Percentiles rank a stretch among this genome's conserved stretches.
Evolutionary conservation across 2,113 vertebrate species (phyloP).

Genomic region (Gallinago media): DNA sequence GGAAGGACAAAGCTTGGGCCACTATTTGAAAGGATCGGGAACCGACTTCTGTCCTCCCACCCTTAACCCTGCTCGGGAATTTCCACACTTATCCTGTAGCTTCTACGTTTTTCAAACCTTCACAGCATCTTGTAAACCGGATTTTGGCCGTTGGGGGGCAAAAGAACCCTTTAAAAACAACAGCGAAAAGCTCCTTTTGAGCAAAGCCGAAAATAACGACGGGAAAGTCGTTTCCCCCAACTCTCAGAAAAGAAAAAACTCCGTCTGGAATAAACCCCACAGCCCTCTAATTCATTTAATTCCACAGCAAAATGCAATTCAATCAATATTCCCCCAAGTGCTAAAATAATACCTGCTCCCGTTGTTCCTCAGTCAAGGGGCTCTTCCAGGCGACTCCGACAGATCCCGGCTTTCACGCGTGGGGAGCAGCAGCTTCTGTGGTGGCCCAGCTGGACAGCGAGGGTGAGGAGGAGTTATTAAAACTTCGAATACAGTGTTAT

Average conservation of each 20-base stretch:
- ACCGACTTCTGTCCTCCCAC: background rate
- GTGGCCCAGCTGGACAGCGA: background rate
- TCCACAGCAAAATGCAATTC: background rate
- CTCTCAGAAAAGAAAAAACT: background rate
- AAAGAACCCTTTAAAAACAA: background rate
- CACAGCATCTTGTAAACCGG: background rate
- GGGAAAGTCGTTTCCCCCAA: background rate
- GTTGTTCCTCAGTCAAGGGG: background rate
- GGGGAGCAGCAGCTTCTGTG: background rate
- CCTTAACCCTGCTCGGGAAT: rapidly evolving
- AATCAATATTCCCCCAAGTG: background rate
- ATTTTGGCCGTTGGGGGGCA: background rate
- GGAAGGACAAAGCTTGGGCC: background rate
- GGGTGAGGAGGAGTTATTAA: background rate
- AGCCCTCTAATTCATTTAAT: background rate
- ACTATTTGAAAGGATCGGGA: background rate
- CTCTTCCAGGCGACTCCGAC: background rate
- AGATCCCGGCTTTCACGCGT: background rate
- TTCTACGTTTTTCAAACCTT: background rate
- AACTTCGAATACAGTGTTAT: background rate
- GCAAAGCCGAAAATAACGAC: background rate
- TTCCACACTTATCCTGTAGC: background rate
- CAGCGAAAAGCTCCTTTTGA: background rate
- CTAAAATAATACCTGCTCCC: constrained; percentile 4
- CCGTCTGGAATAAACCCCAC: background rate